Conservation (phyloP, 37 sponge, comb jelly and placozoan genomes). For the Tethya wilhelma region DNA sequence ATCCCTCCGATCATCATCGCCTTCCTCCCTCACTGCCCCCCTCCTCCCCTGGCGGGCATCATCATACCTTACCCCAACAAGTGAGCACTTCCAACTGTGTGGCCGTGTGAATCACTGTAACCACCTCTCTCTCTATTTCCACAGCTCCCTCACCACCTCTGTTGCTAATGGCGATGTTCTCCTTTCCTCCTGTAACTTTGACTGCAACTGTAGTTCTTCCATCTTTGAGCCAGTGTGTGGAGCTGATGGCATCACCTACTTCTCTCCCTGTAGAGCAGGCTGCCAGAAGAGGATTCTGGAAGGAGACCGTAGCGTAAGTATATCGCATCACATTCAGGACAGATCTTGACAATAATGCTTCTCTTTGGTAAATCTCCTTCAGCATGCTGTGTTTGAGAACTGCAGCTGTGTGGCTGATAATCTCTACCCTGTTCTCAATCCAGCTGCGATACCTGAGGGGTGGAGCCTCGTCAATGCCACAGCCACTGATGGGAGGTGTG, state of each 20-base stretch:
- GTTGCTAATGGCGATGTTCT: not conserved
- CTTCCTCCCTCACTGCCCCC: constrained; percentile 45
- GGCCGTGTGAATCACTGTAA: not conserved
- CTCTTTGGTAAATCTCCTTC: no score
- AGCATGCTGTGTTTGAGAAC: constrained; percentile 37
- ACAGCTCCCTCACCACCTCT: constrained; percentile 4
- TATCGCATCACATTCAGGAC: not conserved
- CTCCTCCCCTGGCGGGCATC: constrained; percentile 25
- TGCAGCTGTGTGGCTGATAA: constrained; percentile 21
- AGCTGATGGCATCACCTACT: constrained; percentile 46
- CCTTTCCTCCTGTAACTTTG: constrained; percentile 24
- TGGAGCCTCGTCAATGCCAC: constrained; percentile 23
- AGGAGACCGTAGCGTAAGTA: constrained; percentile 3
- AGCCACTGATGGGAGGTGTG: constrained; percentile 37
- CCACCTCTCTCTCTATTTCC: no score
- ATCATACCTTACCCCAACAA: constrained; percentile 38
- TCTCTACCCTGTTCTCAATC: not conserved
- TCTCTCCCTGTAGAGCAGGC: constrained; percentile 53
- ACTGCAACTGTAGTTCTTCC: constrained; percentile 41
- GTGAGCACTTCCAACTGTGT: constrained; percentile 2
- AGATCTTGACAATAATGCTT: no score
- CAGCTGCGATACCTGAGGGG: not conserved
- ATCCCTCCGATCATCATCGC: constrained; percentile 14
- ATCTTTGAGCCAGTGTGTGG: constrained; percentile 79
- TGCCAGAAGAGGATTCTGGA: constrained; percentile 18